phyloP scores from a whole-genome alignment of 2,888 invertebrate species.

The Meandrusa payeni region DNA sequence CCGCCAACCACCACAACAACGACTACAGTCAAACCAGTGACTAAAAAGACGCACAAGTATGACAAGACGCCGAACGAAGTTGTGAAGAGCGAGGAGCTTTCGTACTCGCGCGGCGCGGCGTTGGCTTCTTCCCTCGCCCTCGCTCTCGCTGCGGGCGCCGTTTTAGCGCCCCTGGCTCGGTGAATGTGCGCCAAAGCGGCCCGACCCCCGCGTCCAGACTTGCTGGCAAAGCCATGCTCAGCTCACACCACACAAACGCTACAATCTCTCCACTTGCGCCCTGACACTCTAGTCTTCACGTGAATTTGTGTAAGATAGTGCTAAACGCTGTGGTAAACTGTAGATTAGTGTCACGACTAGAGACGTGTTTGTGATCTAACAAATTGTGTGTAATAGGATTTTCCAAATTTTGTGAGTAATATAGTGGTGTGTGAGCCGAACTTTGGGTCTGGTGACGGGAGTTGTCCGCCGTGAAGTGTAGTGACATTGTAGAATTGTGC shows the following conservation, averaged over 20 bases:
- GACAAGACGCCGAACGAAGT: constrained; percentile 95
- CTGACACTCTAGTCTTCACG: constrained; percentile 71
- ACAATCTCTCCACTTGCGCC: constrained; percentile 63
- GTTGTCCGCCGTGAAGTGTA: constrained; percentile 30
- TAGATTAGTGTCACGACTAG: constrained; percentile 27
- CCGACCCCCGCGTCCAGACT: constrained; percentile 64
- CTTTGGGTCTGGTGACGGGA: constrained; percentile 29
- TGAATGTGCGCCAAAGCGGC: constrained; percentile 76
- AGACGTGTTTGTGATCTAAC: constrained; percentile 27
- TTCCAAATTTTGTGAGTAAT: constrained; percentile 42
- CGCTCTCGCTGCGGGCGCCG: constrained; percentile 69
- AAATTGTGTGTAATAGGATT: constrained; percentile 24
- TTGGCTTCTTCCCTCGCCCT: constrained; percentile 71
- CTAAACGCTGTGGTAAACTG: constrained; percentile 35
- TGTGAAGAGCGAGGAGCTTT: constrained; percentile 95
- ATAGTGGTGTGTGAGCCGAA: constrained; percentile 31
- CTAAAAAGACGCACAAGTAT: constrained; percentile 91
- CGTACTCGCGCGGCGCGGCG: constrained; percentile 81
- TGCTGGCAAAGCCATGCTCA: constrained; percentile 68
- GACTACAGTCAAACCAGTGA: constrained; percentile 81
- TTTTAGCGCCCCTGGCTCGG: constrained; percentile 74
- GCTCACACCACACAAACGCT: constrained; percentile 61
- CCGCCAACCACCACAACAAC: constrained; percentile 71
- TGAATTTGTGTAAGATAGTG: constrained; percentile 43
- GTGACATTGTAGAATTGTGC: constrained; percentile 38